Evolutionary conservation across 2,113 vertebrate species (phyloP).

Genomic region (Motacilla tschutschensis): DNA sequence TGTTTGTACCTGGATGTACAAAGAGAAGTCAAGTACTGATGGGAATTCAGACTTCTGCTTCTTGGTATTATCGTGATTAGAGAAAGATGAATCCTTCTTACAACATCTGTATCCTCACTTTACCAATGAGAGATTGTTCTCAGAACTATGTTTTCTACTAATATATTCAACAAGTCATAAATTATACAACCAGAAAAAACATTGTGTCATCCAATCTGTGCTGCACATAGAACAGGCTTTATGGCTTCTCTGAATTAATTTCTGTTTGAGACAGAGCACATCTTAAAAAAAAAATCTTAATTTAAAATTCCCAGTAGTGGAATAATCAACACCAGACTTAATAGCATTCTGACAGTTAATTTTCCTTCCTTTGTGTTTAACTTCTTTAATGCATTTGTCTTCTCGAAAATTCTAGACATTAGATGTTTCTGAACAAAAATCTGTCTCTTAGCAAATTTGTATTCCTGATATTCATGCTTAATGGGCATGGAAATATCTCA

Average conservation of each 20-base stretch:
- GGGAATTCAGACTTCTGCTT: background rate
- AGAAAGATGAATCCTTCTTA: background rate
- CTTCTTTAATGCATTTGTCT: slow-evolving; percentile 15
- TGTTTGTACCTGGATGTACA: background rate
- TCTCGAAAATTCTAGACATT: background rate
- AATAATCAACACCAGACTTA: slow-evolving; percentile 12
- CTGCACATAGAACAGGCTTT: slow-evolving; percentile 33
- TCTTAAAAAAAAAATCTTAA: background rate
- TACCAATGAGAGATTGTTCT: slow-evolving; percentile 21
- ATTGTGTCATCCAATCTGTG: slow-evolving; percentile 47
- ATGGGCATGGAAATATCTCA: background rate
- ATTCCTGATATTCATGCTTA: background rate
- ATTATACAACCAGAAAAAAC: slow-evolving; percentile 43
- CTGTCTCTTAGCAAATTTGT: background rate
- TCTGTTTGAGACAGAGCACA: slow-evolving; percentile 18
- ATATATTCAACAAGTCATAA: slow-evolving; percentile 31
- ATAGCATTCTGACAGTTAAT: background rate
- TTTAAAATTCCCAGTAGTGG: slow-evolving; percentile 26
- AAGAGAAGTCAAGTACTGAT: background rate
- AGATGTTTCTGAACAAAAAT: background rate
- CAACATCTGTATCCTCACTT: background rate
- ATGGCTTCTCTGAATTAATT: slow-evolving; percentile 51
- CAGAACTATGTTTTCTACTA: slow-evolving; percentile 21
- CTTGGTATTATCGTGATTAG: background rate
- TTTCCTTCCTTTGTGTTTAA: slow-evolving; percentile 24